Evolutionary conservation across 2,888 invertebrate genomes (phyloP), one percentile per base, ranked within the genome.

Genomic region (Apantesis nais): DNA sequence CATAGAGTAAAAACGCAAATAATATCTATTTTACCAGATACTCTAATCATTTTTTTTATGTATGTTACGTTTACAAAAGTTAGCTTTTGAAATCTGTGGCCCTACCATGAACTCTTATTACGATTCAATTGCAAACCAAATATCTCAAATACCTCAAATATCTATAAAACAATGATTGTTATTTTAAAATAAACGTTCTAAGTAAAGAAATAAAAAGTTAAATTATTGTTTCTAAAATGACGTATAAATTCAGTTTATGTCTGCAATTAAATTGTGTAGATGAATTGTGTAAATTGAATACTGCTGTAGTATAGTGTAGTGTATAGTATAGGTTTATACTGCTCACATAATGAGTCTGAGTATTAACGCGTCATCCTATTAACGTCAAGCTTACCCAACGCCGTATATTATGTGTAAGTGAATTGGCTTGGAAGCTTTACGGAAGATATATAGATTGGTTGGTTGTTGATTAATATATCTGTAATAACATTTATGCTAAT

Each of bases 361-460:
- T 62, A 69, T 37, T 67, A 79, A 73, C 68, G 62, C 66, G 67
- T 77, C 62, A 80, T 78, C 69, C 67, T 58, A 58, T 58, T 58
- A 58, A 62, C 37, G 62, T 37, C 62, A n/a, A 37, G 62, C 58
- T 37, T 37, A 62, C 11, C 34, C 62, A 8, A 62, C 37, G 22
- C 34, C 37, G 37, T 22, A 62, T 22, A 61, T 31, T 19, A 16
- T 29, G 29, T 58, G 16, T 58, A 29, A 58, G 58, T 16, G 58
- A 58, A 58, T 58, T 29, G 58, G 29, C 58, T 58, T 29, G 29
- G 29, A 58, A 58, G 58, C 29, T 58, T 16, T 58, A 29, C 29
- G 29, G 58, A 16, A 58, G 29, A 29, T 29, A 16, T 58, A 29
- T 29, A 58, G 16, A 29, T 29, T 29, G 14, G 55, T 48, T 48